Evolutionary conservation across 2,113 vertebrate genomes (phyloP), one percentile per base, ranked within the genome.

Genomic region (Lophura nycthemera): DNA sequence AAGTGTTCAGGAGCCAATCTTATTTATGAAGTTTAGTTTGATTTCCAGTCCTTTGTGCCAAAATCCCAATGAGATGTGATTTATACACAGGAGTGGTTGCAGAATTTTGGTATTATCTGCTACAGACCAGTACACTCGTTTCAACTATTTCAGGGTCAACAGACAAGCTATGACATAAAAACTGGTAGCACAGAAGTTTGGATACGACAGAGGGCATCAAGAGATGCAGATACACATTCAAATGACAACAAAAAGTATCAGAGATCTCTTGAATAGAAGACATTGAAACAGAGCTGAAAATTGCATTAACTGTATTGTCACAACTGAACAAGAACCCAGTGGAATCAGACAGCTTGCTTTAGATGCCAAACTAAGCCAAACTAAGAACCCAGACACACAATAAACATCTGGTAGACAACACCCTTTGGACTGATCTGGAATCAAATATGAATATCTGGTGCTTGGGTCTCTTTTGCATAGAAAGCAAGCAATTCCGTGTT

Each of bases 1-100:
- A 95, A 80, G 45, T 10, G 42, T 66, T 89, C 61, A 57, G 70
- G 54, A 94, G 82, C 76, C 90, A 89, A 90, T 89, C 90, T 86
- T 89, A 92, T 87, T 93, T 96, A 78, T 80, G 89, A 93, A 69
- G 50, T 54, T 95, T 64, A 76, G 83, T 63, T 79, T 93, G 76
- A 66, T 47, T 90, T 92, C 82, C 84, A 95, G 75, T 47, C 75
- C 72, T 90, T 88, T 81, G 85, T 89, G 88, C 81, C 90, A 80
- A 94, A 90, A 93, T 89, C 65, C 81, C 86, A 87, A 10, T 21
- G 78, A 22, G 42, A 67, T 52, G 29, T 24, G 17, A 74, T 80
- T 86, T n/a, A 40, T 59, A 66, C 71, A 48, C 20, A 63, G 1
- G 59, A 80, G 47, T 25, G 42, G 64, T 36, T 5, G 4, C 56